phyloP scores from a whole-genome alignment of 2,797 vertebrate genomes.

The Pogoniulus pusillus region DNA sequence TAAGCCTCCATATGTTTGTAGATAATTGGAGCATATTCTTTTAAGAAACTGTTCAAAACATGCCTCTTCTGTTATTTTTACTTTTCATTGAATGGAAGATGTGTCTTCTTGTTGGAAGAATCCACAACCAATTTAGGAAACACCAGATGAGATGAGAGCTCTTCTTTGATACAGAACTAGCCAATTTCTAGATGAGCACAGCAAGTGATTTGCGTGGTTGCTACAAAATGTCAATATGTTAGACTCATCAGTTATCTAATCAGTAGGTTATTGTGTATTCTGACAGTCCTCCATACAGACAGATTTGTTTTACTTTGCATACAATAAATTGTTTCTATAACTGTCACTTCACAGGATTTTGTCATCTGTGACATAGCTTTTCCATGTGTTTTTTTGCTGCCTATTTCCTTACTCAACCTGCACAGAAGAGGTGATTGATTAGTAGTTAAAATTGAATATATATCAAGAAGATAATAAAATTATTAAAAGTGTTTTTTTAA shows the following conservation, averaged over 20 bases:
- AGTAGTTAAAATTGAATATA: constrained; percentile 5
- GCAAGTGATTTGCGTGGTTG: constrained; percentile 39
- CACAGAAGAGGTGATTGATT: background rate
- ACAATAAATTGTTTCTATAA: constrained; percentile 45
- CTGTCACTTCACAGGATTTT: constrained; percentile 33
- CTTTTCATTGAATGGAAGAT: constrained; percentile 6
- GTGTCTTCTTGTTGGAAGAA: background rate
- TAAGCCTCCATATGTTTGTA: background rate
- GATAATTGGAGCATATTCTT: background rate
- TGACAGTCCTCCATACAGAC: constrained; percentile 30
- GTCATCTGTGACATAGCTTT: constrained; percentile 46
- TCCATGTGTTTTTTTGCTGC: constrained; percentile 17
- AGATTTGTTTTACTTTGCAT: constrained; percentile 58
- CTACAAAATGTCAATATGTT: constrained; percentile 37
- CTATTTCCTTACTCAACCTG: background rate
- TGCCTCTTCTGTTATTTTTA: constrained; percentile 5
- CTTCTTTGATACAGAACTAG: constrained; percentile 25
- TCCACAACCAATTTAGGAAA: constrained; percentile 30
- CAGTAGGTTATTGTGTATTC: constrained; percentile 29
- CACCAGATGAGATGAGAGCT: constrained; percentile 30
- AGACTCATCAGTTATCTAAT: constrained; percentile 23
- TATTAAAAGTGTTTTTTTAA: background rate
- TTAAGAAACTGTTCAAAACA: background rate
- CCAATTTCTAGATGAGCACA: constrained; percentile 17
- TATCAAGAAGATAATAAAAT: background rate